Evolutionary conservation across 2,888 invertebrate species (phyloP), one percentile per base, ranked within the genome.

Genomic region (Scaeva pyrastri): DNA sequence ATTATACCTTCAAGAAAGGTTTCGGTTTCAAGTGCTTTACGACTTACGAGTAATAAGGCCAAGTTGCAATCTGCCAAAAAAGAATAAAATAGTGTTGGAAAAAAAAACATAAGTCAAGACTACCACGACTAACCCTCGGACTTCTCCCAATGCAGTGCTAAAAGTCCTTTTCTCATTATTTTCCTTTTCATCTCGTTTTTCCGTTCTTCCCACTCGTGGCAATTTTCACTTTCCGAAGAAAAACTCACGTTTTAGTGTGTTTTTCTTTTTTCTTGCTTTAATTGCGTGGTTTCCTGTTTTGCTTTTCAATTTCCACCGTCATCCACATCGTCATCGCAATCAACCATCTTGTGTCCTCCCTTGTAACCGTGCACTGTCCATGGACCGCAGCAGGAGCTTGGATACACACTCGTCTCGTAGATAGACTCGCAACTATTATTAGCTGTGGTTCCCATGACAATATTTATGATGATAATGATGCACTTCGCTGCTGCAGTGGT

Each of bases 1-100:
- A 62, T 73, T 73, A 31, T 31, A 68, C 68, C 70, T 60, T 75
- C 71, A 75, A 70, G 21, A 71, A 79, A 79, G 75, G 79, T 79
- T 75, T 84, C 79, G 74, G 75, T 75, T 79, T 86, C 66, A 73
- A 77, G 76, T 80, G 72, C 73, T 74, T 50, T 77, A 81, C n/a
- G n/a, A n/a, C n/a, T n/a, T n/a, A n/a, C n/a, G n/a, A n/a, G 8
- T 31, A 31, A 72, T 77, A 73, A 73, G 80, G 64, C 70, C 76
- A 74, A 73, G 64, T 84, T 66, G 71, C 66, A 79, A 71, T 71
- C 43, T 79, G 66, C 78, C 73, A 80, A 76, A 77, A 74, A 50
- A 55, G 50, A 72, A 43, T 58, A n/a, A 66, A 76, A 71, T n/a
- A n/a, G n/a, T n/a, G 23, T 11, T 1, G n/a, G n/a, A 56, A 31